Percentiles rank a stretch among this genome's conserved stretches.
Evolutionary conservation across 2,888 invertebrate genomes (phyloP).

Genomic region (Diplazon laetatorius): DNA sequence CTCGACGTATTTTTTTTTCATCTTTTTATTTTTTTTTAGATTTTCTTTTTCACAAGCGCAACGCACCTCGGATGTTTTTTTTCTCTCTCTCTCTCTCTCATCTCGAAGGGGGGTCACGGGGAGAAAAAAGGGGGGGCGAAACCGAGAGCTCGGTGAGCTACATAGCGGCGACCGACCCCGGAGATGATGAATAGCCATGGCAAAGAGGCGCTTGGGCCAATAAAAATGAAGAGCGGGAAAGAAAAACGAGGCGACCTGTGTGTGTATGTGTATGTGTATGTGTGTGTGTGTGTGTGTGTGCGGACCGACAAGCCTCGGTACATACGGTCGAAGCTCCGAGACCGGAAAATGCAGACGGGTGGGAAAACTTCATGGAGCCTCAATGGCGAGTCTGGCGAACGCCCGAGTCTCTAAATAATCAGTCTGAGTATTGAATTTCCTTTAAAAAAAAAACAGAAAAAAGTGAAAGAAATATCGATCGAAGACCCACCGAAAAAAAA

Average conservation of each 20-base stretch:
- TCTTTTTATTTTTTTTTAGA: slow-evolving; percentile 7
- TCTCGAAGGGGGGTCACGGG: slow-evolving; percentile 35
- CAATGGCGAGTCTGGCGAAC: background rate
- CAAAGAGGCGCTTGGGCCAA: slow-evolving; percentile 53
- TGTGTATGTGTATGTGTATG: too few species aligned
- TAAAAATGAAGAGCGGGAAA: slow-evolving; percentile 27
- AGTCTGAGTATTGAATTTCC: too few species aligned
- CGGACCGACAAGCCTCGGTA: slow-evolving; percentile 3
- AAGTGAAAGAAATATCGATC: too few species aligned
- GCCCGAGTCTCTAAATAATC: background rate
- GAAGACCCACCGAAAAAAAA: background rate
- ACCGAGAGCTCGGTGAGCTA: slow-evolving; percentile 7
- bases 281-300: too few species aligned
- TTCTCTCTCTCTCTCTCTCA: too few species aligned
- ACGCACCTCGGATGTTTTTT: slow-evolving; percentile 15
- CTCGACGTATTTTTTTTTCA: slow-evolving; percentile 18
- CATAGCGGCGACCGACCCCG: slow-evolving; percentile 11
- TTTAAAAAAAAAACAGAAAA: background rate
- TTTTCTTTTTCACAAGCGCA: background rate
- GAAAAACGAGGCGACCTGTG: slow-evolving; percentile 26
- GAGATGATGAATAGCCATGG: slow-evolving; percentile 44
- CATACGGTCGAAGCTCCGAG: slow-evolving; percentile 9
- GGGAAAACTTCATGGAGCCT: slow-evolving; percentile 24
- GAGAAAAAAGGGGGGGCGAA: slow-evolving; percentile 38
- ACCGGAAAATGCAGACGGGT: slow-evolving; percentile 35